Percentiles rank a stretch among this genome's conserved stretches.
Conservation (phyloP, 2,113 vertebrate genomes). For the Aspidoscelis tigris region DNA sequence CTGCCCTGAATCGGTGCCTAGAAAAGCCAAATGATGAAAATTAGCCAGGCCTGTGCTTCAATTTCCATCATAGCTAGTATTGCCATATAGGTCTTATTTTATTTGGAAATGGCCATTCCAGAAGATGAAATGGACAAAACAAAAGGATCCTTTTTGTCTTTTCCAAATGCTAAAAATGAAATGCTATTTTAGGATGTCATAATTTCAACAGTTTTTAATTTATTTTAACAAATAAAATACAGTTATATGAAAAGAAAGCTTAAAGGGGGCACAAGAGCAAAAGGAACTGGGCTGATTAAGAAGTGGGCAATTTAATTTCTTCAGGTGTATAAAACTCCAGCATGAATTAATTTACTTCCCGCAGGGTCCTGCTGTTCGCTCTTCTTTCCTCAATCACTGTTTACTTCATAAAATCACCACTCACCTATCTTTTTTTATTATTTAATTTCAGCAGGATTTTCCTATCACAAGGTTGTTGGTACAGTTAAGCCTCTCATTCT, state of each 20-base stretch:
- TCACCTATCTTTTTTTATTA: slow-evolving; percentile 71
- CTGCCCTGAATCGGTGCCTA: not conserved
- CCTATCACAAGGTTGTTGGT: slow-evolving; percentile 54
- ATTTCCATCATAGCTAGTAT: not conserved
- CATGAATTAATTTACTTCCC: slow-evolving; percentile 75
- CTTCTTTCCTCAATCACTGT: slow-evolving; percentile 72
- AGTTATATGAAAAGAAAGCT: slow-evolving; percentile 50
- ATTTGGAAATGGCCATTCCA: not conserved
- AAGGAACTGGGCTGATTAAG: slow-evolving; percentile 62
- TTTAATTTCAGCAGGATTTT: slow-evolving; percentile 72
- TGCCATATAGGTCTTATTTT: not conserved
- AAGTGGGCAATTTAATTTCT: slow-evolving; percentile 76
- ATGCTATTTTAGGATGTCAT: slow-evolving; percentile 13
- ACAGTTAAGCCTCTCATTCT: slow-evolving; percentile 57
- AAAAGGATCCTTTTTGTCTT: not conserved
- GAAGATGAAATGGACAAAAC: not conserved
- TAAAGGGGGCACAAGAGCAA: slow-evolving; percentile 32
- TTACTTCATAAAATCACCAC: slow-evolving; percentile 72
- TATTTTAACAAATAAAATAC: not conserved
- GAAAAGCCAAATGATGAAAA: not conserved
- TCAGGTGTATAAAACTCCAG: slow-evolving; percentile 67
- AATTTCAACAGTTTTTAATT: not conserved
- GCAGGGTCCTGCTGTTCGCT: slow-evolving; percentile 65
- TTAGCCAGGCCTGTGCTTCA: not conserved
- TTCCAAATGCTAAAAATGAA: slow-evolving; percentile 26